Evolutionary conservation across 2,113 vertebrate genomes (phyloP).

Genomic region (Geococcyx californianus): DNA sequence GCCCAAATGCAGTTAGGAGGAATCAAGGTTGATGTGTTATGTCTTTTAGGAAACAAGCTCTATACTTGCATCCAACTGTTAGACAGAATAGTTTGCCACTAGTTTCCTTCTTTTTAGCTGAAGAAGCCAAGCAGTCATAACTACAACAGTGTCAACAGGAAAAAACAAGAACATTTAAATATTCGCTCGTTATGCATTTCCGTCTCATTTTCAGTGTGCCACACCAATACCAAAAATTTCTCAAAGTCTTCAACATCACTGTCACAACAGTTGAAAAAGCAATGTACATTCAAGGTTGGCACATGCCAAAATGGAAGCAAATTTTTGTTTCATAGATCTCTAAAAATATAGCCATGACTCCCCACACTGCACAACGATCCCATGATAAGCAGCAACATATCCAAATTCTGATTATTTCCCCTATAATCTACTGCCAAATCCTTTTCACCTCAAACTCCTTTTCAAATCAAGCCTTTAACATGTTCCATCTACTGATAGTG

Average conservation of each 20-base stretch:
- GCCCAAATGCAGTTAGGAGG: background rate
- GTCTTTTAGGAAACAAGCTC: background rate
- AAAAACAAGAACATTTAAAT: slow-evolving; percentile 19
- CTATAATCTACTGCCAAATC: background rate
- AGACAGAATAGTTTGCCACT: background rate
- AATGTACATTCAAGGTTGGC: background rate
- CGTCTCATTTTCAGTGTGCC: background rate
- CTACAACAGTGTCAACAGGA: slow-evolving; percentile 5
- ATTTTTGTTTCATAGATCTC: background rate
- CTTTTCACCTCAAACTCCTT: background rate
- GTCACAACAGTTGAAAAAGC: background rate
- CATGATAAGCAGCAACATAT: background rate
- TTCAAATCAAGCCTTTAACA: accelerated
- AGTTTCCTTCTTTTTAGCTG: background rate
- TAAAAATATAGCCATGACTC: background rate
- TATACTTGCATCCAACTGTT: background rate
- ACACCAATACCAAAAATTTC: background rate
- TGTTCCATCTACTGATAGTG: background rate
- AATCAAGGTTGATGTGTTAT: background rate
- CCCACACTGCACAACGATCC: background rate
- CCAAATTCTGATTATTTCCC: background rate
- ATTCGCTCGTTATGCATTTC: background rate
- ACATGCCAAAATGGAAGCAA: background rate
- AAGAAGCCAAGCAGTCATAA: background rate
- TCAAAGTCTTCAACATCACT: background rate